Conservation (phyloP, 2,113 vertebrate species). For the Gymnorhina tibicen region DNA sequence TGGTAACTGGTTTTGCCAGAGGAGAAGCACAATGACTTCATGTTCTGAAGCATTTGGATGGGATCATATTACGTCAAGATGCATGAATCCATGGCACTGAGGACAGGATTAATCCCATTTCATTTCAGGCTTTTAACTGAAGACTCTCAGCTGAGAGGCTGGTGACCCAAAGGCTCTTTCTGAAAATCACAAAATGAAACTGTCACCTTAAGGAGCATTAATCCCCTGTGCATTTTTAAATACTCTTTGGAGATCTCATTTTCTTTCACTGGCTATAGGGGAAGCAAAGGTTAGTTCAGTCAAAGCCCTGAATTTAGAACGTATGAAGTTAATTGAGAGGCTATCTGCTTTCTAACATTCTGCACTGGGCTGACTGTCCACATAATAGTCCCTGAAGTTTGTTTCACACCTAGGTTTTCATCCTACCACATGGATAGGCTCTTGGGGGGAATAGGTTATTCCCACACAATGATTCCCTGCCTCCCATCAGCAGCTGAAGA, state of each 20-base stretch:
- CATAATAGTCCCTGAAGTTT: neutral
- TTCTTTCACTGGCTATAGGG: neutral
- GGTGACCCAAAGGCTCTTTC: neutral
- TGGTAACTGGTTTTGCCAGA: neutral
- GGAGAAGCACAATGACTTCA: neutral
- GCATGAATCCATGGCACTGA: neutral
- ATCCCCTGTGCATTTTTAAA: neutral
- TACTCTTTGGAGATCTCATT: neutral
- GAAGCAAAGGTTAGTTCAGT: neutral
- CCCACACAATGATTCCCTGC: neutral
- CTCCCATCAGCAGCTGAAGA: neutral
- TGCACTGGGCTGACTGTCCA: neutral
- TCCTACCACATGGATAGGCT: neutral
- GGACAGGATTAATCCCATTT: neutral
- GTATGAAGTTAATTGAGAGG: neutral
- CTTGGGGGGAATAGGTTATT: accelerated
- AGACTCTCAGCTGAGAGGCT: neutral
- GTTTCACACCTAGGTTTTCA: neutral
- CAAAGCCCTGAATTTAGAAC: neutral
- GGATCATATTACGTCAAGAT: neutral
- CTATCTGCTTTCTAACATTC: neutral
- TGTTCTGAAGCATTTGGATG: neutral
- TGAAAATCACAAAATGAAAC: neutral
- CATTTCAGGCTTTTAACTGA: neutral
- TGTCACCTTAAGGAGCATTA: neutral